Base-by-base conservation (phyloP, 2,113 vertebrate species). In the Irena cyanogastra region DNA sequence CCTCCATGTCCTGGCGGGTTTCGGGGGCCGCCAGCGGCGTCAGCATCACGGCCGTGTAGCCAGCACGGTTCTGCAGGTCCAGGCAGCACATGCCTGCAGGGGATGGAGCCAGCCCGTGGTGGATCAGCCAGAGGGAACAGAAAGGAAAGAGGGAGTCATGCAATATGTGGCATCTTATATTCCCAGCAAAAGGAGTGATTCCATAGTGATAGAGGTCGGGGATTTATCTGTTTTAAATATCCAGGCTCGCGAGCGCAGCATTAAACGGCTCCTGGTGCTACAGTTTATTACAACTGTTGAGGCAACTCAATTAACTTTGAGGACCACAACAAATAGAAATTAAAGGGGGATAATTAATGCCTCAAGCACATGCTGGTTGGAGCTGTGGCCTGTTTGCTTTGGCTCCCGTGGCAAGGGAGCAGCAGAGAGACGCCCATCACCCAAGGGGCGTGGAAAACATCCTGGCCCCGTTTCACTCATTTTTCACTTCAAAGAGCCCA, bases 21-120 rank as follows among this genome's bases (percentile, higher is more conserved):
- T 99, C 99, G 0, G 99, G 98, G 2, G 98, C 97, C 0, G 99
- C 99, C 96, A 99, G 96, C 1, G 99, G 98, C 24, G 99, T 99
- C 61, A 99, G 98, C 99, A 99, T 99, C 96, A 99, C 98, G 0
- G 99, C 98, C 1, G 99, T 99, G 74, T 99, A 99, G 64, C 99
- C 99, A 0, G 99, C 99, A 28, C 98, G 98, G 97, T 99, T 99
- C 97, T 99, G 98, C 91, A 98, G 98, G 96, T 99, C 98, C 68
- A 99, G 98, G 26, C 98, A 96, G 94, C 98, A 98, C 74, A 97
- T 64, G 0, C 98, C 98, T 98, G 85, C 61, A 24, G 17, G 35
- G 49, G 22, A 18, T 4, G 27, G 60, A 17, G 28, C 15, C 71
- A 12, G 68, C 61, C 91, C 56, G 0, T 0, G 1, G 13, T 3